Conservation (phyloP, 2,113 vertebrate genomes). For the Monarcha castaneiventris region DNA sequence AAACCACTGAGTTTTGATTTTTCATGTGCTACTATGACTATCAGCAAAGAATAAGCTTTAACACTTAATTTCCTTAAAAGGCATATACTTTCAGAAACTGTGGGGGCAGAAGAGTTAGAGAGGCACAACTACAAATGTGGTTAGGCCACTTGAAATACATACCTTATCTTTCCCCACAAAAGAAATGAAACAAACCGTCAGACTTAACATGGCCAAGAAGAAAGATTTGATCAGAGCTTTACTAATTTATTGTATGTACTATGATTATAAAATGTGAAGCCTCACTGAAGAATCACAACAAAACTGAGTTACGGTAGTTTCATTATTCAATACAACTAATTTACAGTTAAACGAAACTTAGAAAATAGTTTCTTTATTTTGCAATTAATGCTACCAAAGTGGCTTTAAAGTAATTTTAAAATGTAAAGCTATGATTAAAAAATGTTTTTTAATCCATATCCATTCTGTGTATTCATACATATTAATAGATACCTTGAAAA, state of each 20-base stretch:
- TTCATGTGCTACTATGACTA: not conserved
- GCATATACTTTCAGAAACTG: not conserved
- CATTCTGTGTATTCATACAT: not conserved
- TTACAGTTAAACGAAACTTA: not conserved
- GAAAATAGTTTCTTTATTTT: not conserved
- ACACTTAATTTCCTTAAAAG: not conserved
- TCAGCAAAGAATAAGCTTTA: not conserved
- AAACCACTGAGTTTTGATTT: not conserved
- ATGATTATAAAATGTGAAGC: not conserved
- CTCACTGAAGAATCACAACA: not conserved
- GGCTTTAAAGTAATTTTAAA: not conserved
- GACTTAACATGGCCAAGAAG: not conserved
- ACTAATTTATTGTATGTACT: not conserved
- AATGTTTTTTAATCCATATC: not conserved
- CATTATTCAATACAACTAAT: not conserved
- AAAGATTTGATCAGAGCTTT: not conserved
- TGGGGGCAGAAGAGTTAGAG: not conserved
- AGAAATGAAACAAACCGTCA: not conserved
- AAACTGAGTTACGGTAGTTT: not conserved
- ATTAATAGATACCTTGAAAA: not conserved
- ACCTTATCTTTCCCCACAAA: not conserved
- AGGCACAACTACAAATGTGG: slow-evolving; percentile 11
- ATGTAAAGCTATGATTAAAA: not conserved
- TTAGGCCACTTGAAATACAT: slow-evolving; percentile 32
- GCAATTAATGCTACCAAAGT: not conserved